Evolutionary conservation across 2,113 vertebrate genomes (phyloP).

Genomic region (Poeciliopsis prolifica): DNA sequence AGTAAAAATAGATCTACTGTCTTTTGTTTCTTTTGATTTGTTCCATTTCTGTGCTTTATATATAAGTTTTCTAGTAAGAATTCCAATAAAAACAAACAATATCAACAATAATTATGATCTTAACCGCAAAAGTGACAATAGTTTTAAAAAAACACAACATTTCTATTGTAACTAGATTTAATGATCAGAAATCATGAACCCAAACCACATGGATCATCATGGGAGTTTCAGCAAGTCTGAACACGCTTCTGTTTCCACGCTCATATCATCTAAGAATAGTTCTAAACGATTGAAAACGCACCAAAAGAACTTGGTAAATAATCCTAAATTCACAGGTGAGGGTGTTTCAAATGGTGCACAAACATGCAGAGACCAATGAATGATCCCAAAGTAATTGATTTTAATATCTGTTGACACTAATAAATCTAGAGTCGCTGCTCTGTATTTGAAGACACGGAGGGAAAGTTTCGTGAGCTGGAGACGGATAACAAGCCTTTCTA

Average conservation of each 20-base stretch:
- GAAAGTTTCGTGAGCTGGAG: conserved; percentile 42
- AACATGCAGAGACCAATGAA: no score
- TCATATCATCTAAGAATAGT: conserved; percentile 8
- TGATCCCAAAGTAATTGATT: not conserved
- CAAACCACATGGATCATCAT: not conserved
- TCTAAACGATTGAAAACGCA: not conserved
- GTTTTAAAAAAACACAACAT: no score
- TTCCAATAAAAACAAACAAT: no score
- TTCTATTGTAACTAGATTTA: not conserved
- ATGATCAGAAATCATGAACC: conserved; percentile 7
- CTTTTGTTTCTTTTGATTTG: no score
- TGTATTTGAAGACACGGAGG: conserved; percentile 36
- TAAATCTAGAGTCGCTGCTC: conserved; percentile 1
- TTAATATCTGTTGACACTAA: not conserved
- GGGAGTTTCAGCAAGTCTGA: conserved; percentile 27
- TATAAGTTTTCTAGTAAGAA: no score
- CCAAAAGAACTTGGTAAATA: no score
- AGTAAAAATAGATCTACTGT: no score
- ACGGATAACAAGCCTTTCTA: conserved; percentile 30
- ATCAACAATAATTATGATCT: no score
- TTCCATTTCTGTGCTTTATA: no score
- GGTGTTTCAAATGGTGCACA: no score
- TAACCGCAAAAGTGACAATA: no score
- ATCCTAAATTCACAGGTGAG: no score
- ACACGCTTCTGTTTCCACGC: conserved; percentile 13